Conservation (phyloP, 2,888 invertebrate genomes). For the Pantelozetes paolii region DNA sequence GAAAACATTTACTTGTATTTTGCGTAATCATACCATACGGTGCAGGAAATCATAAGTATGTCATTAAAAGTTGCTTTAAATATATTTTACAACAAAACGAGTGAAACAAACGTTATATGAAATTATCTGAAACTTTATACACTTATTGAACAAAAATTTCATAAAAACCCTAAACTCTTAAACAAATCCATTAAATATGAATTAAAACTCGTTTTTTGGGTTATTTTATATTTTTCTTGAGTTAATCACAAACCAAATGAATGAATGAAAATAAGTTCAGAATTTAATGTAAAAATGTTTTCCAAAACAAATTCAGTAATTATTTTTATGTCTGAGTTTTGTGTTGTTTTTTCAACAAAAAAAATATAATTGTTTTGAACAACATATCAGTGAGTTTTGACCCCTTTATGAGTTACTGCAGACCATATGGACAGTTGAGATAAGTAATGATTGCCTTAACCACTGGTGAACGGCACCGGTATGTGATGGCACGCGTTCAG, state of each 20-base stretch:
- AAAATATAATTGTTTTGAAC: background rate
- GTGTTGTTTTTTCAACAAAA: too few species aligned
- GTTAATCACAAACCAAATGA: too few species aligned
- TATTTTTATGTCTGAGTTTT: too few species aligned
- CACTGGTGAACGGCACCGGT: background rate
- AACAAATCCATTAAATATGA: too few species aligned
- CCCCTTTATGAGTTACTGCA: background rate
- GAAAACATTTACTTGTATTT: conserved; percentile 11
- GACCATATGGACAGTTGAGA: conserved; percentile 15
- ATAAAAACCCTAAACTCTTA: too few species aligned
- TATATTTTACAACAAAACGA: background rate
- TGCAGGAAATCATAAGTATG: conserved; percentile 18
- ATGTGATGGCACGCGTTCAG: conserved; percentile 6
- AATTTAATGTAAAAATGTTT: too few species aligned
- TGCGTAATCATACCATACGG: background rate
- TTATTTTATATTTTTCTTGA: too few species aligned
- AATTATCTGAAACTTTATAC: background rate
- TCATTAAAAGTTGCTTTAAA: conserved; percentile 1
- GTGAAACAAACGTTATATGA: background rate
- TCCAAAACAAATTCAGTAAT: too few species aligned
- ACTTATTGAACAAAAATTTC: too few species aligned
- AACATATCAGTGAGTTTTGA: background rate
- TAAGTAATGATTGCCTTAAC: background rate
- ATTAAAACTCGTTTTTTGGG: too few species aligned
- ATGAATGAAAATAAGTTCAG: too few species aligned